These are phyloP conservation scores for Byasa hedistus DNA, from an alignment of 2,888 invertebrate species.

Conservation along the genomic window DNA sequence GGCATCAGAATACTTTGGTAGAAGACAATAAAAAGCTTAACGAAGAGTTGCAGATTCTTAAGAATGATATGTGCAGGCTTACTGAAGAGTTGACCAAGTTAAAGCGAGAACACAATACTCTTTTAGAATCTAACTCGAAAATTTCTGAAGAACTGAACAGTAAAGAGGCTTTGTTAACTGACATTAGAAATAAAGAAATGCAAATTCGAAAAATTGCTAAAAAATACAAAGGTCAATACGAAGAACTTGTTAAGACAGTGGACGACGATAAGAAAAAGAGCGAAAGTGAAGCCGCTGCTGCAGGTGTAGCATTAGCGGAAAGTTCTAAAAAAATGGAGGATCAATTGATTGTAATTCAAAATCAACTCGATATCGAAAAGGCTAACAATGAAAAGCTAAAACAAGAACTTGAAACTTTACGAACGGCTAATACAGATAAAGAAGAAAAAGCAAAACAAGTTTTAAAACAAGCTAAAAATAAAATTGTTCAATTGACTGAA, in stretches of 20 bases:
- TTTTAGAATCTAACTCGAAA: slow-evolving; percentile 81
- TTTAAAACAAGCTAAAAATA: slow-evolving; percentile 86
- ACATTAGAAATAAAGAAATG: slow-evolving; percentile 84
- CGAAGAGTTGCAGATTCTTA: slow-evolving; percentile 82
- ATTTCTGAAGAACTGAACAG: slow-evolving; percentile 82
- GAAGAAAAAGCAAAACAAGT: slow-evolving; percentile 84
- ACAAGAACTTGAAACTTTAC: slow-evolving; percentile 82
- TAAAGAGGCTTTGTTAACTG: slow-evolving; percentile 84
- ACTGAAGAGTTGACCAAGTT: slow-evolving; percentile 83
- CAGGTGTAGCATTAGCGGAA: slow-evolving; percentile 66
- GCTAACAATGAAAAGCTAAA: slow-evolving; percentile 83
- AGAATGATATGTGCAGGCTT: slow-evolving; percentile 79
- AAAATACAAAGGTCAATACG: slow-evolving; percentile 93
- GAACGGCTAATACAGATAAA: slow-evolving; percentile 78
- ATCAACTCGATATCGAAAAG: slow-evolving; percentile 68
- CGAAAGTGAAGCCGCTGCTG: slow-evolving; percentile 77
- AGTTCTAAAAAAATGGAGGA: slow-evolving; percentile 77
- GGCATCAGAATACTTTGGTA: slow-evolving; percentile 78
- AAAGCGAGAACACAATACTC: slow-evolving; percentile 78
- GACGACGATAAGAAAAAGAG: slow-evolving; percentile 82
- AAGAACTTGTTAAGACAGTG: slow-evolving; percentile 84
- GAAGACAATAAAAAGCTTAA: slow-evolving; percentile 83
- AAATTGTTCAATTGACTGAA: slow-evolving; percentile 86
- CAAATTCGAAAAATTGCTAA: slow-evolving; percentile 94
- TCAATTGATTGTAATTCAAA: slow-evolving; percentile 65